A percentile compares a stretch with the other conserved stretches of the same genome.
Evolutionary conservation across 2,113 vertebrate species (phyloP).

Genomic region (Limanda limanda): DNA sequence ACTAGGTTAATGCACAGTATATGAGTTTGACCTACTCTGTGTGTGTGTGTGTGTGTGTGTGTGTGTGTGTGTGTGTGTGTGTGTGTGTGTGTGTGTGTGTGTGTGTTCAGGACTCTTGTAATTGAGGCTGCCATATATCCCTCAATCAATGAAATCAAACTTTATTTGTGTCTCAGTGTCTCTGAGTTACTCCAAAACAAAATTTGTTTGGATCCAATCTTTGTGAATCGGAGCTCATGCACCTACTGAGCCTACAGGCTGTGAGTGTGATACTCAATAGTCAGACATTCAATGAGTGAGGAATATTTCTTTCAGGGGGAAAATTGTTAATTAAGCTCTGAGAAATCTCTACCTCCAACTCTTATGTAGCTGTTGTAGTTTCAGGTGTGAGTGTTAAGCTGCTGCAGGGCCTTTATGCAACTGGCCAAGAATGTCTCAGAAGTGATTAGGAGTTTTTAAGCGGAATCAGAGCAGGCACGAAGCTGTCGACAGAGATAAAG

Average conservation of each 20-base stretch:
- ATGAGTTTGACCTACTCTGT: not conserved
- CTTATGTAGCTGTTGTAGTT: slow-evolving; percentile 12
- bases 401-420: slow-evolving; percentile 30
- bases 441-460: slow-evolving; percentile 41
- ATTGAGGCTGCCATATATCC: not conserved
- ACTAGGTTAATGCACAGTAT: no score
- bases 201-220: not conserved
- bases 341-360: not conserved
- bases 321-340: not conserved
- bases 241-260: no score
- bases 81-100: not conserved
- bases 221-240: not conserved
- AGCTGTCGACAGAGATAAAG: slow-evolving; percentile 41
- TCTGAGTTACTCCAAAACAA: not conserved
- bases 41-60: no score
- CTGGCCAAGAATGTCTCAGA: slow-evolving; percentile 52
- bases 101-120: not conserved
- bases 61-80: no score
- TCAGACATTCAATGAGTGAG: not conserved
- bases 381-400: slow-evolving; percentile 9
- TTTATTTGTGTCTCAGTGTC: not conserved
- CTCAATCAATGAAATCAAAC: not conserved
- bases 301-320: not conserved
- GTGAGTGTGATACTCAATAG: not conserved
- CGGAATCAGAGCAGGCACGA: slow-evolving; percentile 42